phyloP scores from a whole-genome alignment of 2,888 invertebrate species.

The Conus canariensis region DNA sequence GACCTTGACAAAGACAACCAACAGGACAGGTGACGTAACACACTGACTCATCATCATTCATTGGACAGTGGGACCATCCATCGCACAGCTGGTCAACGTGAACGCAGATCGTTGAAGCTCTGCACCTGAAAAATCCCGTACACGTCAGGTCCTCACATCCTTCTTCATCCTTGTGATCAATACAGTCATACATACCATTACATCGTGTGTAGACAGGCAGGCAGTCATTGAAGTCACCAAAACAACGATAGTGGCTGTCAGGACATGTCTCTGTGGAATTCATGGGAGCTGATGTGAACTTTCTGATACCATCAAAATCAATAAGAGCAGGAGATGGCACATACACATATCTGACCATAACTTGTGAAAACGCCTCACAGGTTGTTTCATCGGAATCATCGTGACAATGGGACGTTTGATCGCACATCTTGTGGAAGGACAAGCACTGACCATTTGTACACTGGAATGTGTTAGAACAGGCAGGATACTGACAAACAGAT shows the following conservation, averaged over 20 bases:
- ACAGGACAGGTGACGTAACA: conserved; percentile 40
- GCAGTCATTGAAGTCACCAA: conserved; percentile 39
- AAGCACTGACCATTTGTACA: neutral
- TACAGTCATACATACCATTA: conserved; percentile 45
- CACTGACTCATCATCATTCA: conserved; percentile 43
- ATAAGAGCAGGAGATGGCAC: conserved; percentile 37
- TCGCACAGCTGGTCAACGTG: conserved; percentile 45
- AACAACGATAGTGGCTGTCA: conserved; percentile 41
- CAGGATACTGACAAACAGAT: neutral
- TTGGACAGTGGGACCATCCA: conserved; percentile 45
- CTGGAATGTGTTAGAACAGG: neutral
- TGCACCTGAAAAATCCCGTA: conserved; percentile 41
- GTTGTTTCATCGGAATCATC: neutral
- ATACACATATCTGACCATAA: too few relatives aligned
- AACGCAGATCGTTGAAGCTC: conserved; percentile 35
- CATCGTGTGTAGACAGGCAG: conserved; percentile 50
- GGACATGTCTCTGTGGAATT: conserved; percentile 24
- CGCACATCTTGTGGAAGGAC: neutral
- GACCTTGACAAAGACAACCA: conserved; percentile 38
- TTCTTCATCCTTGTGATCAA: conserved; percentile 42
- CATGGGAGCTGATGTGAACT: conserved; percentile 14
- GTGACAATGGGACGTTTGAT: neutral
- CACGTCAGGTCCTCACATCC: conserved; percentile 37
- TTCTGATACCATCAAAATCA: conserved; percentile 41
- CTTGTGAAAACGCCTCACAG: neutral